Evolutionary conservation across 2,888 invertebrate species (phyloP).

Genomic region (Craniophora ligustri): DNA sequence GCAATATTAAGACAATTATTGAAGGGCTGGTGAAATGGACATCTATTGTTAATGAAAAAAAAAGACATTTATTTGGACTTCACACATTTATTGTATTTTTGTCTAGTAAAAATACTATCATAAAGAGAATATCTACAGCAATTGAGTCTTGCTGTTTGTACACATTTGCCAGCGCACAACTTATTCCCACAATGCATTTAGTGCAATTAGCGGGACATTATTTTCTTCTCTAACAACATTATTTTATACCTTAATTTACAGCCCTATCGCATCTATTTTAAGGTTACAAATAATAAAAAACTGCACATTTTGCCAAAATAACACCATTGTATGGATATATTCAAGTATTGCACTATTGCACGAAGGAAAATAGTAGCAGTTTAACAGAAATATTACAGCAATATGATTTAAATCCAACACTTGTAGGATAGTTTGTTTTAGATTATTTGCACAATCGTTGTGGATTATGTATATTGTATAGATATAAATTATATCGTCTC

Average conservation of each 20-base stretch:
- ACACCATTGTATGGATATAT: slow-evolving; percentile 77
- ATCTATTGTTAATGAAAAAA: slow-evolving; percentile 45
- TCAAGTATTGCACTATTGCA: slow-evolving; percentile 83
- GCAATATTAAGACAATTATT: no score
- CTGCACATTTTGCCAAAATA: slow-evolving; percentile 71
- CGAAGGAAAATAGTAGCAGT: slow-evolving; percentile 34
- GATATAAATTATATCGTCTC: no score
- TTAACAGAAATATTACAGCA: slow-evolving; percentile 33
- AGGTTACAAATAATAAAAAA: slow-evolving; percentile 65
- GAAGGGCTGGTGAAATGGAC: no score
- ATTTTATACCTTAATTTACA: slow-evolving; percentile 79
- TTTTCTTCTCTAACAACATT: slow-evolving; percentile 70
- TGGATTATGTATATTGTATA: slow-evolving; percentile 13
- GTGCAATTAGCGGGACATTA: slow-evolving; percentile 58
- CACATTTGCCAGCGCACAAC: slow-evolving; percentile 77
- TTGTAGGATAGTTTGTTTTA: slow-evolving; percentile 7
- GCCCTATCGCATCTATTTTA: slow-evolving; percentile 73
- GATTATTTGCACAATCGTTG: slow-evolving; percentile 12
- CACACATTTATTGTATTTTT: slow-evolving; percentile 89
- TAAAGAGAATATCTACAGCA: slow-evolving; percentile 86
- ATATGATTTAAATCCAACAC: slow-evolving; percentile 16
- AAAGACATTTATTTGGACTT: slow-evolving; percentile 75
- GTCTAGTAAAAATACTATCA: slow-evolving; percentile 88
- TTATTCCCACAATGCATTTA: slow-evolving; percentile 70
- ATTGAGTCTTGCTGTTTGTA: slow-evolving; percentile 87